phyloP scores from a whole-genome alignment of 2,888 invertebrate genomes.

The Drosophila pegasa region DNA sequence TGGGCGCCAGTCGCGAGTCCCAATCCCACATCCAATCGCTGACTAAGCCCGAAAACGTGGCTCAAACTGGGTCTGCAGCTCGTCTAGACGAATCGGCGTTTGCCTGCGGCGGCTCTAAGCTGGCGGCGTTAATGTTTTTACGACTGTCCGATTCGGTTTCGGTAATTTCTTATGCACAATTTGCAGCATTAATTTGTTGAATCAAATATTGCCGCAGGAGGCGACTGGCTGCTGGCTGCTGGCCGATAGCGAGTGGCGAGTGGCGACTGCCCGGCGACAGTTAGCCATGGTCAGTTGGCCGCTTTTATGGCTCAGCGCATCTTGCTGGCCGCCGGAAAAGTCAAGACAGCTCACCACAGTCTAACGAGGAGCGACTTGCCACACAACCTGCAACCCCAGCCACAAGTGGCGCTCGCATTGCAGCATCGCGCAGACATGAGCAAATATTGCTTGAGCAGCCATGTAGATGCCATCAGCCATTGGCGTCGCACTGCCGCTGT shows the following conservation, averaged over 20 bases:
- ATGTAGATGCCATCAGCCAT: slow-evolving; percentile 8
- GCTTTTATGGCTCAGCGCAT: slow-evolving; percentile 9
- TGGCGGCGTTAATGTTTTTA: slow-evolving; percentile 16
- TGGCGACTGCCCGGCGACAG: slow-evolving; percentile 1
- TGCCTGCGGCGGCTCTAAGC: slow-evolving; percentile 14
- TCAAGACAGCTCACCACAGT: neutral
- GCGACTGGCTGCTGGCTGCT: slow-evolving; percentile 5
- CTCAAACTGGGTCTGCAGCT: slow-evolving; percentile 21
- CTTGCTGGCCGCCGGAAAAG: slow-evolving; percentile 20
- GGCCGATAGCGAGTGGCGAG: neutral
- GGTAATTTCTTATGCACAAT: slow-evolving; percentile 48
- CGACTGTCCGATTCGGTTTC: slow-evolving; percentile 20
- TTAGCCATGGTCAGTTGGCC: slow-evolving; percentile 7
- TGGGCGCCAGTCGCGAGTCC: slow-evolving; percentile 16
- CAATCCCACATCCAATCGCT: slow-evolving; percentile 16
- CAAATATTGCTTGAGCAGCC: slow-evolving; percentile 34
- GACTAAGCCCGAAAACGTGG: slow-evolving; percentile 39
- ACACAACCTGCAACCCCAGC: slow-evolving; percentile 32
- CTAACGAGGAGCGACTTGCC: slow-evolving; percentile 8
- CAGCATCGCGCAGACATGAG: slow-evolving; percentile 41
- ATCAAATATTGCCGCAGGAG: slow-evolving; percentile 11
- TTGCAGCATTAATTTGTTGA: slow-evolving; percentile 63
- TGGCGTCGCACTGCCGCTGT: slow-evolving; percentile 14
- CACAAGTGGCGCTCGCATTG: slow-evolving; percentile 34
- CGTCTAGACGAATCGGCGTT: slow-evolving; percentile 43